These are phyloP conservation scores for Ylistrum balloti DNA, from an alignment of 1,140 invertebrate genomes.

Conservation along the genomic window DNA sequence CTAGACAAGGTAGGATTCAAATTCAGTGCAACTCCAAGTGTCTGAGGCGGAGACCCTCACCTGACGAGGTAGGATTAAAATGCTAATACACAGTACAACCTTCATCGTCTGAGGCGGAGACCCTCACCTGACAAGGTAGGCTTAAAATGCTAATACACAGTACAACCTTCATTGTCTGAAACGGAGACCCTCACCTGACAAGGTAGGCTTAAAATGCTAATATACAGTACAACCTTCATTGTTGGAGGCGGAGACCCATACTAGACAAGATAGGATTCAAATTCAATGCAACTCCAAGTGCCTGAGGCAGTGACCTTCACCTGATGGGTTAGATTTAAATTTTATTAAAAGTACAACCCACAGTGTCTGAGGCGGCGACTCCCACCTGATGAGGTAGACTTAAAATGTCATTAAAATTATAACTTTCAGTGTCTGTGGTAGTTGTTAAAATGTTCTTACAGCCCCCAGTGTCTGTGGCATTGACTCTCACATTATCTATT, in stretches of 20 bases:
- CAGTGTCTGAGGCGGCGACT: constrained; percentile 93
- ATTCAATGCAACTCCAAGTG: constrained; percentile 87
- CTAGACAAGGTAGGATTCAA: constrained; percentile 84
- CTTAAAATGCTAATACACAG: not conserved
- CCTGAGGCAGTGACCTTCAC: too few species aligned
- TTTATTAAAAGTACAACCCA: constrained; percentile 94
- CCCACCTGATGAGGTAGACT: constrained; percentile 85
- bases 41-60: constrained; percentile 84
- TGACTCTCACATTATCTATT: too few species aligned
- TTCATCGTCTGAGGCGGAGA: too few species aligned
- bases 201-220: constrained; percentile 7
- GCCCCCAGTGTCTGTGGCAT: constrained; percentile 89
- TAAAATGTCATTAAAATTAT: not conserved
- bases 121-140: constrained; percentile 87
- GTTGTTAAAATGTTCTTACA: too few species aligned
- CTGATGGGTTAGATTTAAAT: too few species aligned
- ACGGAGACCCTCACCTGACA: constrained; percentile 86
- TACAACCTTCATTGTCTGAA: too few species aligned
- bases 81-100: too few species aligned
- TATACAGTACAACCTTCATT: too few species aligned
- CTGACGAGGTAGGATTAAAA: constrained; percentile 84
- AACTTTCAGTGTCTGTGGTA: too few species aligned
- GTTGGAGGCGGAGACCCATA: constrained; percentile 79
- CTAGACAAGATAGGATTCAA: constrained; percentile 87
- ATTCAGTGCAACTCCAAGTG: too few species aligned